phyloP scores from a whole-genome alignment of 1,140 invertebrate genomes.

The Bombus affinis region DNA sequence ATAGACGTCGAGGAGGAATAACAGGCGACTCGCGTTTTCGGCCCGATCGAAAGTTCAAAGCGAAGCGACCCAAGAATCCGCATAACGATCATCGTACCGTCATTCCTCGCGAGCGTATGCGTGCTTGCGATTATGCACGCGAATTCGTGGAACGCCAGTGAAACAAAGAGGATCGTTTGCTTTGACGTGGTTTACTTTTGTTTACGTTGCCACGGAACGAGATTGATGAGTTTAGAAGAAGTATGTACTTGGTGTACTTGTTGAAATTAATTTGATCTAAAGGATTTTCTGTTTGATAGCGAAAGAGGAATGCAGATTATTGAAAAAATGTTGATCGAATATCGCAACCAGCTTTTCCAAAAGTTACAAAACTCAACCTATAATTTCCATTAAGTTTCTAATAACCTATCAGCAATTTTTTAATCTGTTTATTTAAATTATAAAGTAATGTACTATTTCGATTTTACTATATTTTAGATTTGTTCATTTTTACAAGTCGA shows the following conservation, averaged over 20 bases:
- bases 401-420: too few relatives aligned
- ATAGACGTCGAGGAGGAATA: conserved; percentile 57
- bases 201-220: conserved; percentile 7
- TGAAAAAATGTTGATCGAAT: background rate
- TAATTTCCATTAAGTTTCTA: too few relatives aligned
- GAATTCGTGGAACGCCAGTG: conserved; percentile 28
- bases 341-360: background rate
- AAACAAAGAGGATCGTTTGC: conserved; percentile 28
- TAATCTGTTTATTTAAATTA: too few relatives aligned
- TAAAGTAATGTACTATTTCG: too few relatives aligned
- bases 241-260: background rate
- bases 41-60: conserved; percentile 58
- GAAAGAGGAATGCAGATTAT: background rate
- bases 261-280: background rate
- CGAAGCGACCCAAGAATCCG: conserved; percentile 38
- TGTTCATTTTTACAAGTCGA: too few relatives aligned
- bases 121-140: conserved; percentile 27
- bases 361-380: too few relatives aligned
- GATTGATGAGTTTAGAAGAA: background rate
- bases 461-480: too few relatives aligned
- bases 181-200: conserved; percentile 34
- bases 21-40: conserved; percentile 22
- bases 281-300: background rate
- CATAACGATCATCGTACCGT: conserved; percentile 31
- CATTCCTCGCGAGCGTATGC: conserved; percentile 37